Percentiles rank a stretch among this genome's conserved stretches.
Evolutionary conservation across 2,797 vertebrate genomes (phyloP).

Genomic region (Scolopax rusticola): DNA sequence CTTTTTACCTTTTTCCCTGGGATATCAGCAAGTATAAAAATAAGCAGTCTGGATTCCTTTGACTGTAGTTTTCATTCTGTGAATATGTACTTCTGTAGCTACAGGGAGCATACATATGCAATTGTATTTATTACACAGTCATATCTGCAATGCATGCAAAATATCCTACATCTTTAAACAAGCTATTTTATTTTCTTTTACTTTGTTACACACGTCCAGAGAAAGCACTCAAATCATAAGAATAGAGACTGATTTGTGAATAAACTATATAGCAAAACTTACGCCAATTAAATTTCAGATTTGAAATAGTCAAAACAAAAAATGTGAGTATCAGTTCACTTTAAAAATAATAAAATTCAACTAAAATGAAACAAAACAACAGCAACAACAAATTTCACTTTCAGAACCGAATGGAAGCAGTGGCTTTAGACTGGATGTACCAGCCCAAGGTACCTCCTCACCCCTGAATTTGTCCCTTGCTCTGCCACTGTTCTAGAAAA

Average conservation of each 20-base stretch:
- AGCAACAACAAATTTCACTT: background rate
- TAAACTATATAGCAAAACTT: background rate
- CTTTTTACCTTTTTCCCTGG: slow-evolving; percentile 76
- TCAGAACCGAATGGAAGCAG: background rate
- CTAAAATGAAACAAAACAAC: background rate
- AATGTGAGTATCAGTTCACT: background rate
- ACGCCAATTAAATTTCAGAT: background rate
- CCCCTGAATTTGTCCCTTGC: background rate
- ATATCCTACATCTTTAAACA: background rate
- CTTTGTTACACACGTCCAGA: background rate
- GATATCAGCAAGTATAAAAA: slow-evolving; percentile 79
- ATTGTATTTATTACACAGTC: slow-evolving; percentile 7
- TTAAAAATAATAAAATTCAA: background rate
- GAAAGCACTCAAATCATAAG: background rate
- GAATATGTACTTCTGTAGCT: slow-evolving; percentile 1
- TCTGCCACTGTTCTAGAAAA: background rate
- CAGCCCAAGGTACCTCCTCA: background rate
- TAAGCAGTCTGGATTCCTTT: slow-evolving; percentile 74
- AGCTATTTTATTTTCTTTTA: background rate
- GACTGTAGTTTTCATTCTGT: slow-evolving; percentile 30
- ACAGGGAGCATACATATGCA: slow-evolving; percentile 33
- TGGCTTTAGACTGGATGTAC: background rate
- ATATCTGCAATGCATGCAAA: background rate
- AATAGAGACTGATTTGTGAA: background rate
- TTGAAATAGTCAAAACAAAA: background rate